phyloP scores from a whole-genome alignment of 2,888 invertebrate genomes.

The Cheilosia urbana region DNA sequence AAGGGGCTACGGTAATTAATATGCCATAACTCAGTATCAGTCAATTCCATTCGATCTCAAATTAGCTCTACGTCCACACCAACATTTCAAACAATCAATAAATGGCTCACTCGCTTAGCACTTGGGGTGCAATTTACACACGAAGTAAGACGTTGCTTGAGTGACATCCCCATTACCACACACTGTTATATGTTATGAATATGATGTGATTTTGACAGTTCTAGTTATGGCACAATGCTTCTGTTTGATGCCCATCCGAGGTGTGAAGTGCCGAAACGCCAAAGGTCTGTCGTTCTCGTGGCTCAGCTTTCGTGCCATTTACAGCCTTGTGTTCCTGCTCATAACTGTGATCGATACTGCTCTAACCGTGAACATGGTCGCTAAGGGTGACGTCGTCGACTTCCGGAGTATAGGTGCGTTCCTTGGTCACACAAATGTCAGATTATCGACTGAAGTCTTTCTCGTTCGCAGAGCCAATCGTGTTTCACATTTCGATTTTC shows the following conservation, averaged over 20 bases:
- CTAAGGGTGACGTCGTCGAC: constrained; percentile 78
- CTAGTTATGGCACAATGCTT: constrained; percentile 81
- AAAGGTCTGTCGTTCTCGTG: constrained; percentile 82
- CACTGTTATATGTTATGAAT: neutral
- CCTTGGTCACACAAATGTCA: neutral
- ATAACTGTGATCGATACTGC: constrained; percentile 78
- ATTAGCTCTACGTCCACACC: neutral
- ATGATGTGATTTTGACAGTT: constrained; percentile 73
- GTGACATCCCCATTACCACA: neutral
- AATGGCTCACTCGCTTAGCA: neutral
- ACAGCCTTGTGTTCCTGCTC: constrained; percentile 78
- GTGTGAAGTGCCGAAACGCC: constrained; percentile 77
- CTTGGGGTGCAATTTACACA: neutral
- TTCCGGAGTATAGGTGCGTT: constrained; percentile 80
- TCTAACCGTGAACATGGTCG: constrained; percentile 77
- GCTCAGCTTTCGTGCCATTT: constrained; percentile 79
- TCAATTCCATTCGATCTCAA: neutral
- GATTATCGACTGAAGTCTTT: neutral
- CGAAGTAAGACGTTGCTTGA: neutral
- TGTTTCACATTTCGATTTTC: constrained; percentile 80
- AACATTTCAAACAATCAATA: constrained; percentile 13
- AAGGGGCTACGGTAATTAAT: neutral
- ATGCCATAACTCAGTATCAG: neutral
- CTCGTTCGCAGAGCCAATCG: constrained; percentile 79
- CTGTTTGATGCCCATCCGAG: constrained; percentile 81